Base-by-base conservation (phyloP, 2,888 invertebrate genomes). In the Drosophila phalerata region DNA sequence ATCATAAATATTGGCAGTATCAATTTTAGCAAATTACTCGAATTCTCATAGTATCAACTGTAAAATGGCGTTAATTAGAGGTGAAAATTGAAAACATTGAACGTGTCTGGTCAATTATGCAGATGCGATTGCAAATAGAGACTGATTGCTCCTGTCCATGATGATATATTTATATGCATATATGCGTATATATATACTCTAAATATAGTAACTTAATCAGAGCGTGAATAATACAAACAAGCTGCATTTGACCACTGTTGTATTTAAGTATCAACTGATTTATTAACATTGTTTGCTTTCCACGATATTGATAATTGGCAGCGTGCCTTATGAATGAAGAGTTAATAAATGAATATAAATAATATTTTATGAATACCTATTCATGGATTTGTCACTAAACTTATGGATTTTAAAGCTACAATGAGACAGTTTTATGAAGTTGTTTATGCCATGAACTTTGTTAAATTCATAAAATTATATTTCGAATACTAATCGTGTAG, bases 21-120 rank as follows among this genome's bases (percentile, higher is more conserved):
- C 64, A 78, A 87, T 81, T 84, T 68, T 67, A 17, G 71, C 51
- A 72, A 74, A 84, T 88, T 69, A 56, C 38, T 42, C 17, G 17
- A 13, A 17, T 42, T 32, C 32, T 17, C 76, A 76, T 82, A n/a
- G 34, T 37, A 82, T 74, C 81, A 61, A 71, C 38, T 52, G 49
- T 63, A 72, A 68, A 45, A 52, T 69, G 71, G 71, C 79, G 86
- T 74, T 86, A 90, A 89, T 86, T 89, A 74, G 45, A 85, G 86
- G 88, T 79, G 85, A 86, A 77, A 86, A 89, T 86, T 88, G 79
- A 77, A 81, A 85, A 76, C 73, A 85, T 77, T 74, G 72, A 81
- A 69, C 84, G 84, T 89, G 84, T 42, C 67, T 63, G 73, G 56
- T 56, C 88, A 85, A 89, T 85, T 85, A 85, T 87, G 82, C 68